Conservation (phyloP, 2,113 vertebrate genomes). For the Grus americana region DNA sequence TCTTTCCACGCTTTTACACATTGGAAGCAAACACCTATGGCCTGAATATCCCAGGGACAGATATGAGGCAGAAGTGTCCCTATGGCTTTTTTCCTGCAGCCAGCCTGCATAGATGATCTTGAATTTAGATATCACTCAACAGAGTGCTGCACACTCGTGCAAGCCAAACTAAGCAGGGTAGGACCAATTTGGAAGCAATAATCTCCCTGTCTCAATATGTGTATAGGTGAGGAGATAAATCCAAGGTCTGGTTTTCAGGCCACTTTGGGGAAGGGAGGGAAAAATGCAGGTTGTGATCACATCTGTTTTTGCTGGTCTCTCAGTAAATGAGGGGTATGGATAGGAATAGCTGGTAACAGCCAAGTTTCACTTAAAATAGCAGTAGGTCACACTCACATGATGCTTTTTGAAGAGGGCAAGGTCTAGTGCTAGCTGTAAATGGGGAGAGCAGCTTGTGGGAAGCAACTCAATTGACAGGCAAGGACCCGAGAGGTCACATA, state of each 20-base stretch:
- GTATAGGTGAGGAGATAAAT: neutral
- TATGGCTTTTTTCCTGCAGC: neutral
- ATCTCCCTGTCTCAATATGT: neutral
- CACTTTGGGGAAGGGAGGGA: neutral
- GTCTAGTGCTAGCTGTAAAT: constrained; percentile 28
- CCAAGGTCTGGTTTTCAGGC: neutral
- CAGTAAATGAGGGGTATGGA: neutral
- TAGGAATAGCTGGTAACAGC: neutral
- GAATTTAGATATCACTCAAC: neutral
- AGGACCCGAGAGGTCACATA: neutral
- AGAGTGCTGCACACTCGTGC: neutral
- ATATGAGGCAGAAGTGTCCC: neutral
- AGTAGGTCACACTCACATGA: neutral
- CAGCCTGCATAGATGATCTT: neutral
- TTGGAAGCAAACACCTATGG: neutral
- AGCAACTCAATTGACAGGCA: constrained; percentile 26
- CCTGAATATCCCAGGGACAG: neutral
- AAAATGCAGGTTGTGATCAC: neutral
- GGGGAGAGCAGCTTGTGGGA: constrained; percentile 8
- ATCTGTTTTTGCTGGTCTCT: neutral
- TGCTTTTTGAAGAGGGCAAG: neutral
- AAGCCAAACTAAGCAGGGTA: neutral
- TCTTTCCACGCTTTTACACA: neutral
- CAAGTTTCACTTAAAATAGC: neutral
- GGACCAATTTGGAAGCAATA: neutral